Evolutionary conservation across 2,113 vertebrate species (phyloP).

Genomic region (Elanus axillaris): DNA sequence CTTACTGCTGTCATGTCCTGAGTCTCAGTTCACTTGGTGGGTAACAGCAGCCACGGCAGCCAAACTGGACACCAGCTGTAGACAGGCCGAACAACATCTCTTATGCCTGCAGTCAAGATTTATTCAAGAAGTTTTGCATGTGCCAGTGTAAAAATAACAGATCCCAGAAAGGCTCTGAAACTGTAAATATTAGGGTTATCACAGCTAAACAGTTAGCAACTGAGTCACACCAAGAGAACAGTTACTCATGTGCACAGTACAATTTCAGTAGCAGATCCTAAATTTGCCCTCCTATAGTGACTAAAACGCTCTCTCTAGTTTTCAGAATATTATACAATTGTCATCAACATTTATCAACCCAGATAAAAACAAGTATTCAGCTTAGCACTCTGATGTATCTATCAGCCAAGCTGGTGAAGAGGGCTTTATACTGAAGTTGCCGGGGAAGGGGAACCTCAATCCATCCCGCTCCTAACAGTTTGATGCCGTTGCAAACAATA

Average conservation of each 20-base stretch:
- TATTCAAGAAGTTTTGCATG: not conserved
- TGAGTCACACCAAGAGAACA: not conserved
- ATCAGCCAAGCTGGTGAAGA: no score
- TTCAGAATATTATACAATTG: not conserved
- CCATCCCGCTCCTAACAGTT: no score
- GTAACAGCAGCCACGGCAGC: not conserved
- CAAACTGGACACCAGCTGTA: not conserved
- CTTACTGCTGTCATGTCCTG: not conserved
- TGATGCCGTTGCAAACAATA: no score
- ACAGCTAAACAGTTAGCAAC: conserved; percentile 1
- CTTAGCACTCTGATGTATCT: not conserved
- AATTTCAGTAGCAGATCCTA: not conserved
- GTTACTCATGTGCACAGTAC: not conserved
- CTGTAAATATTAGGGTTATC: conserved; percentile 41
- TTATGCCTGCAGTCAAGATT: not conserved
- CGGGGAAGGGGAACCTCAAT: no score
- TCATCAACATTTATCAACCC: not conserved
- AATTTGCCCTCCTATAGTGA: not conserved
- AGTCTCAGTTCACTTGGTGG: not conserved
- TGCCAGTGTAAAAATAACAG: not conserved
- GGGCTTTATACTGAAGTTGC: no score
- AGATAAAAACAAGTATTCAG: not conserved
- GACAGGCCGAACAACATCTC: not conserved
- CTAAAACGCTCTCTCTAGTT: not conserved
- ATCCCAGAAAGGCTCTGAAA: not conserved